Base-by-base conservation (phyloP, 2,797 vertebrate species). In the Myoxocephalus aenaeus region DNA sequence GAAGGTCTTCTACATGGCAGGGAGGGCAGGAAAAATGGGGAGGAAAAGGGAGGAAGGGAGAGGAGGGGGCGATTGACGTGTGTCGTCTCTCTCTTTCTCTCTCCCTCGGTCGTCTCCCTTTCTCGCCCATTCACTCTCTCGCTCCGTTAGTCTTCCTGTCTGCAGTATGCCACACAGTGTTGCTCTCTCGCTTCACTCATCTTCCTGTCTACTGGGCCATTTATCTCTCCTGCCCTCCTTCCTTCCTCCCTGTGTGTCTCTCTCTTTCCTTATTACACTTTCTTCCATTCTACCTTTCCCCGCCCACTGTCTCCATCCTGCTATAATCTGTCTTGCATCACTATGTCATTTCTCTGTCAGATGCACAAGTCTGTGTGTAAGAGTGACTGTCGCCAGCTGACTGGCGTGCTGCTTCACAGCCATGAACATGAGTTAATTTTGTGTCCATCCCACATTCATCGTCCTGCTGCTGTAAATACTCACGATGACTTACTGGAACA, bases 81-180 rank as follows among this genome's bases (percentile, higher is more conserved):
- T 90, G 82, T 86, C 50, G 81, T 85, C 75, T 70, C 75, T 42
- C 75, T 87, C 86, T 86, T 85, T 69, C 34, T 67, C 34, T 42
- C 77, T 63, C 71, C 25, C 25, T 87, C 86, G 84, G 84, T 69
- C 84, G 84, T 86, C 79, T 86, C 86, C 71, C 84, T 85, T 61
- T 86, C 83, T 88, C 72, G 14, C 87, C 74, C 88, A 70, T 84
- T 84, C 80, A 56, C 82, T 90, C 90, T 86, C 86, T 87, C 84
- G 82, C 90, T 91, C 89, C 56, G 90, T 91, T 91, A 91, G 91
- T 92, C 92, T 86, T 86, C 90, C 91, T 91, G 90, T 92, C 93
- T 93, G 92, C 92, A 93, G 90, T 91, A 69, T 90, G 92, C 92
- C 92, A 92, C 89, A 90, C 81, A 84, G 92, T 90, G 92, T 92